A percentile compares a stretch with the other conserved stretches of the same genome.
Evolutionary conservation across 1,140 invertebrate species (phyloP).

Genomic region (Alviniconcha marisindica): DNA sequence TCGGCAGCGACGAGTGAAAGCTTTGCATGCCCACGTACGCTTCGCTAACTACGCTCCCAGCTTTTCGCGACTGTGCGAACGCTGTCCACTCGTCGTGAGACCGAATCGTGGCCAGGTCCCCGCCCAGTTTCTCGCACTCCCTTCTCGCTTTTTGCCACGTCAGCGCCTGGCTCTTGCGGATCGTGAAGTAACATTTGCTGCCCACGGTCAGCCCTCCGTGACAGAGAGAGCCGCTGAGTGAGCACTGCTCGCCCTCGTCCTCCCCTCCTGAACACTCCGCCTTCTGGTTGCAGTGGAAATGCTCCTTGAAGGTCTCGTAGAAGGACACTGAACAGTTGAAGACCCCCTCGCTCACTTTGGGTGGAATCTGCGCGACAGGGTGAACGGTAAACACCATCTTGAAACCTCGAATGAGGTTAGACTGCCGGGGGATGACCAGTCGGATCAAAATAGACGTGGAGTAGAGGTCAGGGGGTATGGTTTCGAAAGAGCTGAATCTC

Average conservation of each 20-base stretch:
- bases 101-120: background rate
- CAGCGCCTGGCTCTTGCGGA: background rate
- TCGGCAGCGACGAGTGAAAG: background rate
- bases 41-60: background rate
- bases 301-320: slow-evolving; percentile 16
- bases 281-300: slow-evolving; percentile 14
- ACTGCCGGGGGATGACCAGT: background rate
- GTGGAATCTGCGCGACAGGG: background rate
- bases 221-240: background rate
- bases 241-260: slow-evolving; percentile 16
- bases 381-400: slow-evolving; percentile 16
- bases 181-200: background rate
- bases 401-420: background rate
- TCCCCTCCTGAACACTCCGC: slow-evolving; percentile 6
- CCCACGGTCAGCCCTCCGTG: background rate
- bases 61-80: background rate
- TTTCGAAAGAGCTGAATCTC: background rate
- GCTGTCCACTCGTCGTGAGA: too few relatives aligned
- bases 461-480: background rate
- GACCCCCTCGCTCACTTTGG: background rate
- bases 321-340: slow-evolving; percentile 26
- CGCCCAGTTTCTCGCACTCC: slow-evolving; percentile 7
- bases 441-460: background rate
- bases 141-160: background rate
- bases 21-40: background rate